A percentile compares a stretch with the other conserved stretches of the same genome.
Conservation (phyloP, 2,113 vertebrate genomes). For the Lophius piscatorius region DNA sequence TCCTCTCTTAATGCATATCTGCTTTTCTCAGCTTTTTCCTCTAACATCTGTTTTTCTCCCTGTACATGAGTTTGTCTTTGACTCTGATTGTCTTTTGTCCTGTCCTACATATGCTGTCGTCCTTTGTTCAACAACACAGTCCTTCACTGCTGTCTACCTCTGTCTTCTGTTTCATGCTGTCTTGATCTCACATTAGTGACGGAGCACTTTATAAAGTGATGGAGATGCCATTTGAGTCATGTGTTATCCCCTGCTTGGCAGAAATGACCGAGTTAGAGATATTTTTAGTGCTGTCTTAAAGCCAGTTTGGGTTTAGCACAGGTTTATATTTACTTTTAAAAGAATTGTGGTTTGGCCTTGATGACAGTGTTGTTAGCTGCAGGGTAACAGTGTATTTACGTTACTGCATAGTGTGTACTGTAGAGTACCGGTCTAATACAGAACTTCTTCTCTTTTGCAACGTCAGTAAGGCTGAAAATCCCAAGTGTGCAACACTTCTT, state of each 20-base stretch:
- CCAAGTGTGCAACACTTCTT: neutral
- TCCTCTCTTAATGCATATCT: conserved; percentile 30
- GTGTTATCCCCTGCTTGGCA: neutral
- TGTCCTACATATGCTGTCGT: conserved; percentile 10
- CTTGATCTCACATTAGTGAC: neutral
- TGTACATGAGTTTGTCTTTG: conserved; percentile 7
- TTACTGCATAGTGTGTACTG: neutral
- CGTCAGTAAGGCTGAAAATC: neutral
- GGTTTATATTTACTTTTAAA: conserved; percentile 31
- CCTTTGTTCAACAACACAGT: conserved; percentile 23
- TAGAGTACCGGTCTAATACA: neutral
- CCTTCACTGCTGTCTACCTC: conserved; percentile 7
- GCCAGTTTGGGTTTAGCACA: conserved; percentile 24
- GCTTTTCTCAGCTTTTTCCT: conserved; percentile 37
- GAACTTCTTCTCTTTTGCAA: neutral
- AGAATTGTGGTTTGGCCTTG: conserved; percentile 18
- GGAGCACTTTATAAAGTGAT: conserved; percentile 25
- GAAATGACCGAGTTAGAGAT: conserved; percentile 9
- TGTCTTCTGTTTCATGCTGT: conserved; percentile 2
- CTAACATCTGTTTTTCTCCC: conserved; percentile 10
- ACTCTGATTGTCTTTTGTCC: conserved; percentile 10
- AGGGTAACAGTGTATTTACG: neutral
- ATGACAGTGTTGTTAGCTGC: neutral
- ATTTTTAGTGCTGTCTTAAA: conserved; percentile 19
- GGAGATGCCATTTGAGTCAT: neutral